Percentiles rank a stretch among this genome's conserved stretches.
Conservation (phyloP, 2,888 invertebrate species). For the Eristalinus aeneus region DNA sequence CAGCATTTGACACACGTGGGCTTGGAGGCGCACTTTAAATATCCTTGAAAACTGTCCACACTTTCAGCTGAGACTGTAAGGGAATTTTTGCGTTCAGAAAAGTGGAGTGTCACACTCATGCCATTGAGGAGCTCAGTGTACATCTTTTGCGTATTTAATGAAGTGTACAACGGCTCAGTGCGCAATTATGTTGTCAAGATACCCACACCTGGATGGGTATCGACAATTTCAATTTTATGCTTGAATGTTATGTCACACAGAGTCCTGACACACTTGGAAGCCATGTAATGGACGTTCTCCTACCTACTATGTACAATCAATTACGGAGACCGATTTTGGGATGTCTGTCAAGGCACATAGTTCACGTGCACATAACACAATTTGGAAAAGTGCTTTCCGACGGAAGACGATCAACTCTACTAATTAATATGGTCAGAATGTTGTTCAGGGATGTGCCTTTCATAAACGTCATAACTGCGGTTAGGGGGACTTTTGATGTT, state of each 20-base stretch:
- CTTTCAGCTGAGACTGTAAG: not conserved
- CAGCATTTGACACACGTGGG: no score
- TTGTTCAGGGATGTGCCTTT: not conserved
- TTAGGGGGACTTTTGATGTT: no score
- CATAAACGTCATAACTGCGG: not conserved
- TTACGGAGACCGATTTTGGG: not conserved
- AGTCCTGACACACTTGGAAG: not conserved
- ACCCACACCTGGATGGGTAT: not conserved
- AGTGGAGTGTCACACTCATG: not conserved
- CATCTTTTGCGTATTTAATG: constrained; percentile 18
- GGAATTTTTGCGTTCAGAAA: not conserved
- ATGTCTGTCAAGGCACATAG: not conserved
- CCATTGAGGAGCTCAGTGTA: not conserved
- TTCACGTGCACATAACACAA: not conserved
- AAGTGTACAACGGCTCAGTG: constrained; percentile 30
- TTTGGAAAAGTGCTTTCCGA: not conserved
- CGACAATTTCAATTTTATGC: constrained; percentile 33
- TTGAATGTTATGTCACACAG: not conserved
- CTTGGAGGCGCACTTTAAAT: no score
- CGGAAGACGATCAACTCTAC: not conserved
- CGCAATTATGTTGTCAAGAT: constrained; percentile 4
- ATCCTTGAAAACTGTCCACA: not conserved
- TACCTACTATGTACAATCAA: not conserved
- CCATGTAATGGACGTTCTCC: not conserved
- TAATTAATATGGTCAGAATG: not conserved